These are phyloP conservation scores for Stercorarius parasiticus DNA, from an alignment of 2,113 vertebrate species.

Conservation along the genomic window DNA sequence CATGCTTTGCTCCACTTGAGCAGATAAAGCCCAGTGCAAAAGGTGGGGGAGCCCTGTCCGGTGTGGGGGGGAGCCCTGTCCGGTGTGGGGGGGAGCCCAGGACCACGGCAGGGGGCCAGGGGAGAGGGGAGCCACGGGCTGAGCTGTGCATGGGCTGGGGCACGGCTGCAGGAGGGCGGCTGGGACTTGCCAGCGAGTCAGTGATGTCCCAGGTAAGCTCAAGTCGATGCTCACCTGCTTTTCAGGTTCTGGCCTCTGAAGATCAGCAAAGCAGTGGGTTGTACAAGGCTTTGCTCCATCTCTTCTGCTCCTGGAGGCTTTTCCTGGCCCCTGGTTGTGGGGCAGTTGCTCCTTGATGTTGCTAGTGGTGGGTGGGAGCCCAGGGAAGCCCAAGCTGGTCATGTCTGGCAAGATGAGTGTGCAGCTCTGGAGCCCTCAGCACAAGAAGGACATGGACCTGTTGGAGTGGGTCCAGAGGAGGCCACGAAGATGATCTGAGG, in stretches of 20 bases:
- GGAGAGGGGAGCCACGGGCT: background rate
- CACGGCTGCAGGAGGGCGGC: background rate
- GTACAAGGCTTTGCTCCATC: background rate
- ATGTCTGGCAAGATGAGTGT: background rate
- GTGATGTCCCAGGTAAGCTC: background rate
- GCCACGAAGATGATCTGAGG: no score
- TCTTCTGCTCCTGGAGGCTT: background rate
- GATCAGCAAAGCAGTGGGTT: background rate
- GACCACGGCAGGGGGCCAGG: rapidly evolving
- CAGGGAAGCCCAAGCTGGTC: background rate
- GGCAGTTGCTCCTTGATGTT: background rate
- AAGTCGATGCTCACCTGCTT: rapidly evolving
- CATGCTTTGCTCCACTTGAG: constrained; percentile 46
- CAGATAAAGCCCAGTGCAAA: background rate
- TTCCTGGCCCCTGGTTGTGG: background rate
- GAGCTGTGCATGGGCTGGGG: background rate
- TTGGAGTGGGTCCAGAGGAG: no score
- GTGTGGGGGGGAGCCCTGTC: background rate
- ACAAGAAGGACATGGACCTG: no score
- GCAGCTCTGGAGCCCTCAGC: no score
- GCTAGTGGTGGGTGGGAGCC: background rate
- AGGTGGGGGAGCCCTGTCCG: background rate
- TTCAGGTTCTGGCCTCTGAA: background rate
- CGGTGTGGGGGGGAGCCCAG: background rate
- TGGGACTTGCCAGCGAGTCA: background rate